These are phyloP conservation scores for Petrocephalus zakoni DNA, from an alignment of 2,113 vertebrate species.

Conservation along the genomic window DNA sequence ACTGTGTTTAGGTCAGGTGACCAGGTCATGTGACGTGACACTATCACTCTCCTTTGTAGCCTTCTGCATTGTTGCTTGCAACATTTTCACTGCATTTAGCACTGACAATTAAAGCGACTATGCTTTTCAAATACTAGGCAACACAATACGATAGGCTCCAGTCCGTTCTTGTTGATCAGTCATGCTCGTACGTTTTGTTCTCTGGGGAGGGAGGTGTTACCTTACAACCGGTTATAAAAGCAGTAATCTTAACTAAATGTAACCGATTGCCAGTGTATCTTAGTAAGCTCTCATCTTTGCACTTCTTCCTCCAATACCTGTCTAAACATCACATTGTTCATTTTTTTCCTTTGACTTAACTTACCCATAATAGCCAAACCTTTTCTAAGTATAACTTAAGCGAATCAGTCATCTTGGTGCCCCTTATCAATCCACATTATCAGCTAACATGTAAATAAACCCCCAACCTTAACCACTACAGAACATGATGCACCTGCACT, in stretches of 20 bases:
- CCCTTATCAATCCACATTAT: too few species aligned
- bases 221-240: conserved; percentile 3
- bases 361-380: too few species aligned
- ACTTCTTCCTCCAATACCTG: background rate
- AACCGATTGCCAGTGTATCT: background rate
- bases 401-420: too few species aligned
- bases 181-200: background rate
- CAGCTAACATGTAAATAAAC: too few species aligned
- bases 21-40: background rate
- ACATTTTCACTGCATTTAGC: background rate
- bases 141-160: background rate
- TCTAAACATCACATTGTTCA: too few species aligned
- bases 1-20: background rate
- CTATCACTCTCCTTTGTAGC: background rate
- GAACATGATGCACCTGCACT: too few species aligned
- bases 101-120: background rate
- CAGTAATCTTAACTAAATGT: background rate
- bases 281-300: background rate
- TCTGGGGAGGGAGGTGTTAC: background rate
- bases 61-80: background rate
- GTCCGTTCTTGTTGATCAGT: background rate
- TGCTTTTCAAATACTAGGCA: background rate
- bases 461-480: too few species aligned
- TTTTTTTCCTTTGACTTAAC: too few species aligned
- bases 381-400: too few species aligned